Evolutionary conservation across 2,113 vertebrate genomes (phyloP).

Genomic region (Leiothrix lutea): DNA sequence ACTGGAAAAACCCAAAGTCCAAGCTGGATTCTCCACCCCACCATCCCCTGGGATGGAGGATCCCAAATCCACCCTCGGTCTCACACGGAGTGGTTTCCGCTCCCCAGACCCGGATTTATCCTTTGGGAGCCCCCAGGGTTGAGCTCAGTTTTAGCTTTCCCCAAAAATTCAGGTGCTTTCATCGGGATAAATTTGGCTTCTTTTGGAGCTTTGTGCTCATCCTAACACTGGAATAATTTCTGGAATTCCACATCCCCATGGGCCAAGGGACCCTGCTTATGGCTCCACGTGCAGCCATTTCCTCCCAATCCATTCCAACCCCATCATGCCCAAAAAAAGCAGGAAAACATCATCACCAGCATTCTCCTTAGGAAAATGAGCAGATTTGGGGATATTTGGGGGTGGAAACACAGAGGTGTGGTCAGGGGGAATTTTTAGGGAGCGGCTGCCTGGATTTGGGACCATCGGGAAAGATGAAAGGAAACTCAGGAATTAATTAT

Average conservation of each 20-base stretch:
- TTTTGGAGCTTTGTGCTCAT: background rate
- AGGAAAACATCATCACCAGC: background rate
- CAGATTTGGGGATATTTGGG: background rate
- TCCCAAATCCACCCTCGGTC: fast-evolving
- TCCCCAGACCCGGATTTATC: fast-evolving
- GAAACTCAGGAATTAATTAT: background rate
- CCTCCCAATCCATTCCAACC: no score
- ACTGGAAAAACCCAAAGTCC: background rate
- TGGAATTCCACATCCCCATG: background rate
- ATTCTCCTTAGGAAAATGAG: fast-evolving
- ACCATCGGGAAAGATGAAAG: background rate
- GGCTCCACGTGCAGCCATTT: background rate
- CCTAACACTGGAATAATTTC: background rate
- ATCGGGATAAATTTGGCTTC: fast-evolving
- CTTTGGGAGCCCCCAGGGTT: fast-evolving
- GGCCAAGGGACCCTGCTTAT: no score
- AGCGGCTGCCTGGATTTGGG: background rate
- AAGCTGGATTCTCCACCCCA: fast-evolving
- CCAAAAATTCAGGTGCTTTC: fast-evolving
- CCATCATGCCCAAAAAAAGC: fast-evolving
- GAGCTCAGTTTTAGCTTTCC: background rate
- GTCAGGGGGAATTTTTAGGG: background rate
- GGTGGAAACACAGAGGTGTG: fast-evolving
- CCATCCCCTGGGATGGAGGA: background rate
- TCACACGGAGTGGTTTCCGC: fast-evolving